phyloP scores from a whole-genome alignment of 2,888 invertebrate genomes.

The Amphiduros pacificus region DNA sequence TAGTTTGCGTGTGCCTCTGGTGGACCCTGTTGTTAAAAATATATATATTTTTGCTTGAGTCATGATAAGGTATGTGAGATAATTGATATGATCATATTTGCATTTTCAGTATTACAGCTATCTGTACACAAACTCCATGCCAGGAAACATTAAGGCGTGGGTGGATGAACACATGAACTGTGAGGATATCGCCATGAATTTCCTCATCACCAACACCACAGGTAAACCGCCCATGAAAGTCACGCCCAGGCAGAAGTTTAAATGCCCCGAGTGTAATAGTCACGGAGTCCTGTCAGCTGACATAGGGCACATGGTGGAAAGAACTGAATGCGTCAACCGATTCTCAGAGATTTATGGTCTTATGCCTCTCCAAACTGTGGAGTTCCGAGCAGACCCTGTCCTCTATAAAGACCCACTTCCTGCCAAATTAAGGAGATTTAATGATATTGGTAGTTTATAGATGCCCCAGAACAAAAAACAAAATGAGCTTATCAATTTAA shows the following conservation, averaged over 20 bases:
- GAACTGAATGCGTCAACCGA: constrained; percentile 85
- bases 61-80: too few species aligned
- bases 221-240: constrained; percentile 89
- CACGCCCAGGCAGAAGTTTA: constrained; percentile 93
- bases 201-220: constrained; percentile 88
- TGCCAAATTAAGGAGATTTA: constrained; percentile 83
- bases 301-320: constrained; percentile 83
- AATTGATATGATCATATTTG: too few species aligned
- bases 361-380: constrained; percentile 85
- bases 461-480: not conserved
- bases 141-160: constrained; percentile 80
- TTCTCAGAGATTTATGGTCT: constrained; percentile 79
- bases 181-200: constrained; percentile 98
- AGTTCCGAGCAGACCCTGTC: constrained; percentile 93
- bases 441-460: constrained; percentile 83
- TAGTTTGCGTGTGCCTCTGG: too few species aligned
- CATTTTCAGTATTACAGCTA: constrained; percentile 79
- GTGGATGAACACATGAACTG: constrained; percentile 96
- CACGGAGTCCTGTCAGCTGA: constrained; percentile 93
- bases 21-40: too few species aligned
- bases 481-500: too few species aligned
- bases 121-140: constrained; percentile 88
- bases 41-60: too few species aligned
- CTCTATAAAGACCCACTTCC: constrained; percentile 76
- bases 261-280: constrained; percentile 91